Evolutionary conservation across 1,140 invertebrate species (phyloP), one percentile per base, ranked within the genome.

Genomic region (Epicauta chinensis): DNA sequence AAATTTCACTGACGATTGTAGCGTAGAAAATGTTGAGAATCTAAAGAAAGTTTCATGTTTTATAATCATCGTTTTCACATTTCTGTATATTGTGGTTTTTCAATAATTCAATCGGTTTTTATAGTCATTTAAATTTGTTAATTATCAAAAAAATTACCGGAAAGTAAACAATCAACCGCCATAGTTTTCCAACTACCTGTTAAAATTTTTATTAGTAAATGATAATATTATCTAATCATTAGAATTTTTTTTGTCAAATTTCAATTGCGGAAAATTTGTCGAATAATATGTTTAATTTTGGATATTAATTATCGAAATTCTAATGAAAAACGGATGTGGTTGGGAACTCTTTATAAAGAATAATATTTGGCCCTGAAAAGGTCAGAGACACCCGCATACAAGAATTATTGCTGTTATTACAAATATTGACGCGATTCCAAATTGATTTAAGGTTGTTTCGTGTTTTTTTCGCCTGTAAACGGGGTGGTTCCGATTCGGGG

Each of bases 381-480:
- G 55, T 56, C 55, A 56, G 44, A 43, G 43, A 56, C 55, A 50
- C 55, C 34, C 54, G 38, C 45, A 37, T 38, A 23, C 7, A 23
- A 23, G 23, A 23, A 23, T 5, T 23, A 23, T 41, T 47, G 34
- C 45, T 10, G 23, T 38, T n/a, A 17, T 37, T 14, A 11, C 11
- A 12, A 17, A 47, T 16, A 29, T 47, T 14, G 34, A 47, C 45
- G 16, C 38, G 35, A 47, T 47, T 23, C 34, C 23, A 23, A 23
- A 2, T 23, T 5, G 4, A 23, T 5, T 23, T 23, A 5, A 3
- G 23, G 23, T 23, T 23, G 4, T 23, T n/a, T n/a, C n/a, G n/a
- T n/a, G n/a, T n/a, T n/a, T n/a, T n/a, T n/a, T n/a, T n/a, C n/a
- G n/a, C n/a, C n/a, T n/a, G n/a, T n/a, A n/a, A n/a, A n/a, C n/a